Base-by-base conservation (phyloP, 2,113 vertebrate genomes). In the Eulacestoma nigropectus region DNA sequence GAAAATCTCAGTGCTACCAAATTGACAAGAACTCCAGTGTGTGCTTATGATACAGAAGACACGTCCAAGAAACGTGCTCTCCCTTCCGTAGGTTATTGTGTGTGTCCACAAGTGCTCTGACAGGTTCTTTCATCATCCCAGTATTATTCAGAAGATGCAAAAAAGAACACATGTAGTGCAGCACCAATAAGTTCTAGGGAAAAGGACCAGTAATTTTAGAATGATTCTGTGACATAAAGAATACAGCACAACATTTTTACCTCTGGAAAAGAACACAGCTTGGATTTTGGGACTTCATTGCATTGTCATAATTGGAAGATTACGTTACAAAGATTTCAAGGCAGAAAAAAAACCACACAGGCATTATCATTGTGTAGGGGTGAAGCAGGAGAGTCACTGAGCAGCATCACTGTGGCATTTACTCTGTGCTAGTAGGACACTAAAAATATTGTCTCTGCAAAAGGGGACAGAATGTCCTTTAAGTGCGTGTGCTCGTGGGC, bases 391-490 rank as follows among this genome's bases (percentile, higher is more conserved):
- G 78, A 92, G 77, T 94, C 96, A 89, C 35, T 25, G 86, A 93
- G 75, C 90, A 96, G 77, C 94, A 95, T 95, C 92, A 93, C 65
- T 1, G 17, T 91, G 92, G 96, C 96, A 95, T 96, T 94, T 95
- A 92, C 94, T 95, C 92, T 83, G 55, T 94, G 85, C 95, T 95
- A 87, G 95, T 75, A 96, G 93, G 73, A 93, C 93, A 94, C 95
- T 95, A 97, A 97, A 96, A 97, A 97, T 96, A 97, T 49, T 96
- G 90, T 88, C 72, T 96, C 80, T 94, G 90, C 49, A 94, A 96
- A 92, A 92, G 87, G 95, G 94, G 96, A 97, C 96, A 96, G 96
- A 95, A 96, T 39, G 96, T 96, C 96, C 97, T 97, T 96, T 96
- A 91, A 96, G 94, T 68, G 84, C 47, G 76, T 59, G 93, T 86